Evolutionary conservation across 2,797 vertebrate genomes (phyloP), one percentile per base, ranked within the genome.

Genomic region (Neostethus bicornis): DNA sequence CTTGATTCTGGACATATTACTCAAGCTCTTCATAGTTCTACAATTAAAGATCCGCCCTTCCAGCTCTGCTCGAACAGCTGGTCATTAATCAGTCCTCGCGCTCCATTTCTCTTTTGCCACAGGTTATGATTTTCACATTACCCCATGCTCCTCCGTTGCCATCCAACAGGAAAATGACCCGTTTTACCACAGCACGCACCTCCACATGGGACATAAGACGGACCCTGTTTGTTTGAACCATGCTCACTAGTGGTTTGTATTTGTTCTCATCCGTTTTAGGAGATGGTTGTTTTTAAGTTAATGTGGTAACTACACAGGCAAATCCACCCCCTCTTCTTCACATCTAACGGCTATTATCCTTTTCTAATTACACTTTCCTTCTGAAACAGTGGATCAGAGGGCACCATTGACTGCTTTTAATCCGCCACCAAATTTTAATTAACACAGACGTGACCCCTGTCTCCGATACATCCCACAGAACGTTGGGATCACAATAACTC

Each of bases 351-450:
- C 76, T 78, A 76, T 88, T 89, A 88, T 90, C 80, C 85, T 77
- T 71, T 86, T 85, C 77, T 87, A 89, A 91, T 89, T 90, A 88
- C 83, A 85, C 84, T 84, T 89, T 90, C 77, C 79, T 70, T 78
- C 73, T 84, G 82, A 88, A 88, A 87, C 79, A 66, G 63, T 78
- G 78, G 85, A 88, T 89, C 89, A 90, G 76, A 85, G 87, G 84
- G 84, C 84, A 71, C 81, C 85, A 86, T 86, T 86, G 83, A 89
- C 89, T 87, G 85, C 85, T 86, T 87, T 90, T 90, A 89, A 90
- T 91, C 89, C 79, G 50, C 75, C 79, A 80, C 86, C 81, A 82
- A 80, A 89, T 86, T 91, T 89, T 90, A 89, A 91, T 90, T 90
- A 89, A 90, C 88, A 89, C 87, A 63, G 80, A 84, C 79, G 81